These are phyloP conservation scores for Piaya cayana DNA, from an alignment of 2,113 vertebrate species.

Conservation along the genomic window DNA sequence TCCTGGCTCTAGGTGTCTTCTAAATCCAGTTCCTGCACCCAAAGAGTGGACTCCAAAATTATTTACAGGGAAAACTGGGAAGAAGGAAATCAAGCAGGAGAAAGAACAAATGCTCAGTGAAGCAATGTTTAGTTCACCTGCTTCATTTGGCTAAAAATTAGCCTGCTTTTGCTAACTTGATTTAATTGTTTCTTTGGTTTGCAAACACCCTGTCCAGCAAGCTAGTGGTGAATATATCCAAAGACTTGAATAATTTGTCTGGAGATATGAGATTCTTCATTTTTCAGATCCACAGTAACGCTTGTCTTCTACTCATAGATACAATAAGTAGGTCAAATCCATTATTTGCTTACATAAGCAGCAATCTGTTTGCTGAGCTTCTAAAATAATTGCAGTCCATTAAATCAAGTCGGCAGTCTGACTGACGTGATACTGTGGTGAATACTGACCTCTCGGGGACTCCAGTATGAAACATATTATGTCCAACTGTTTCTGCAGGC, in stretches of 20 bases:
- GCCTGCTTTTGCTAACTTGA: neutral
- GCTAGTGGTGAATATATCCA: neutral
- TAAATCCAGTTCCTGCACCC: neutral
- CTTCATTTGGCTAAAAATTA: neutral
- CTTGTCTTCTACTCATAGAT: neutral
- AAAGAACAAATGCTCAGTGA: neutral
- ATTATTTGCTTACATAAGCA: constrained; percentile 36
- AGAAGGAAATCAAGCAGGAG: neutral
- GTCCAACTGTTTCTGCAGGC: neutral
- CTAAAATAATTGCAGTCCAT: constrained; percentile 32
- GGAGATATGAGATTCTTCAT: neutral
- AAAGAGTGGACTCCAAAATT: neutral
- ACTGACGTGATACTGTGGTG: neutral
- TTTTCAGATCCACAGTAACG: neutral
- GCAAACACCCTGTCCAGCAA: neutral
- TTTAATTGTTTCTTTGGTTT: neutral
- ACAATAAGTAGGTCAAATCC: constrained; percentile 37
- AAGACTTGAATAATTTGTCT: neutral
- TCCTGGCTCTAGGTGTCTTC: neutral
- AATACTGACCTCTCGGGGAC: neutral
- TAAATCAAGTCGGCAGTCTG: neutral
- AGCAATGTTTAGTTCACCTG: neutral
- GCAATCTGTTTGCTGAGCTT: neutral
- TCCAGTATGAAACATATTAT: neutral
- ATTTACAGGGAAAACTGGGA: neutral